phyloP scores from a whole-genome alignment of 2,888 invertebrate genomes.

The Tyria jacobaeae region DNA sequence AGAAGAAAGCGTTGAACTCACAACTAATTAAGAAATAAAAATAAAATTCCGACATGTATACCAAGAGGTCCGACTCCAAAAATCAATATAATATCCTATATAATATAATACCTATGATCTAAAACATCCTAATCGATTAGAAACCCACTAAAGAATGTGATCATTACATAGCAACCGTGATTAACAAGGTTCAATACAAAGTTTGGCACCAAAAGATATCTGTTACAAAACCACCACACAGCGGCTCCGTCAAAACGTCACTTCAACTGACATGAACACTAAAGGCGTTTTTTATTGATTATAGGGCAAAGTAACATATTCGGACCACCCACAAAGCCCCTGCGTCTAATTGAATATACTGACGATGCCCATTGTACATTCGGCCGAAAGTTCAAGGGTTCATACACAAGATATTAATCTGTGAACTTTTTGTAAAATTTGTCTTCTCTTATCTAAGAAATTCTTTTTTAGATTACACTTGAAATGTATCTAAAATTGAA shows the following conservation, averaged over 20 bases:
- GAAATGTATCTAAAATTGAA: neutral
- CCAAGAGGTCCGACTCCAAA: neutral
- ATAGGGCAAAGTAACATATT: conserved; percentile 62
- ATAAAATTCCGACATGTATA: too few relatives aligned
- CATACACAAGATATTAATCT: conserved; percentile 71
- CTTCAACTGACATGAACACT: conserved; percentile 57
- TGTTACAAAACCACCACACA: conserved; percentile 45
- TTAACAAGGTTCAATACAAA: conserved; percentile 26
- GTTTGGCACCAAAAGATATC: conserved; percentile 39
- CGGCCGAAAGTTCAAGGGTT: conserved; percentile 72
- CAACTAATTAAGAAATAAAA: too few relatives aligned
- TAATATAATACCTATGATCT: too few relatives aligned
- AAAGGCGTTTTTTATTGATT: conserved; percentile 67
- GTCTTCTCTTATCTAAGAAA: conserved; percentile 50
- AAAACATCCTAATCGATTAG: conserved; percentile 1
- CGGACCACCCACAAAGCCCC: conserved; percentile 71
- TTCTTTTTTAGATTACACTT: conserved; percentile 28
- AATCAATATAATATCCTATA: too few relatives aligned
- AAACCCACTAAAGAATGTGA: conserved; percentile 24
- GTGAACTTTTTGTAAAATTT: conserved; percentile 54
- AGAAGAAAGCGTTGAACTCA: too few relatives aligned
- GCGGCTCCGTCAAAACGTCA: conserved; percentile 63
- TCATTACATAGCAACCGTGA: conserved; percentile 17
- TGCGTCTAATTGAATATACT: conserved; percentile 71
- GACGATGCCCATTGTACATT: conserved; percentile 66